Conservation (phyloP, 2,888 invertebrate genomes). For the Orgyia antiqua region DNA sequence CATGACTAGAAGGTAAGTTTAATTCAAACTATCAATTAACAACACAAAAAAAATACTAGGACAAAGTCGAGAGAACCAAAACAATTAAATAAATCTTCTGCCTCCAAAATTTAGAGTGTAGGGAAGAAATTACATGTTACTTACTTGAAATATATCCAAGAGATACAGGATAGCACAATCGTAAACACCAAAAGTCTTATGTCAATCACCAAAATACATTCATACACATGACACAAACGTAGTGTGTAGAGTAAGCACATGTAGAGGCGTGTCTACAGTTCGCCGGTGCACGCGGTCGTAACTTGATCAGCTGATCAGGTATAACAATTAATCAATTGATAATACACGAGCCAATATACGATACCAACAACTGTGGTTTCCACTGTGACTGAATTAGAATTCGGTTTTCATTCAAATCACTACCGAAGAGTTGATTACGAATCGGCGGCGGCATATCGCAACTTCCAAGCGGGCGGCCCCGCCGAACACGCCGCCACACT, state of each 20-base stretch:
- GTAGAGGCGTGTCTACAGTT: slow-evolving; percentile 48
- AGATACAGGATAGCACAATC: slow-evolving; percentile 35
- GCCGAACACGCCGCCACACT: slow-evolving; percentile 73
- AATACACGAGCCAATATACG: slow-evolving; percentile 10
- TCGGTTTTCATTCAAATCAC: slow-evolving; percentile 27
- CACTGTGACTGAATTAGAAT: slow-evolving; percentile 17
- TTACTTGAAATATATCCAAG: slow-evolving; percentile 41
- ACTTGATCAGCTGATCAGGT: slow-evolving; percentile 59
- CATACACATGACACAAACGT: slow-evolving; percentile 59
- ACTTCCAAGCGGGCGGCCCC: slow-evolving; percentile 56
- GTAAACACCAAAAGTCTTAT: slow-evolving; percentile 35
- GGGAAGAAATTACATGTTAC: no score
- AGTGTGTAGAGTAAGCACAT: slow-evolving; percentile 57
- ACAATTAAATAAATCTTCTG: no score
- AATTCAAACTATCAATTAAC: no score
- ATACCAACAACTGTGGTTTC: slow-evolving; percentile 11
- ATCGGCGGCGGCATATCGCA: slow-evolving; percentile 54
- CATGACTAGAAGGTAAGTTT: slow-evolving; percentile 30
- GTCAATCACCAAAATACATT: slow-evolving; percentile 58
- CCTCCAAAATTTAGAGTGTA: no score
- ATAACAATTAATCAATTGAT: slow-evolving; percentile 24
- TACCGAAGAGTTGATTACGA: slow-evolving; percentile 21
- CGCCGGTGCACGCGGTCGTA: slow-evolving; percentile 38
- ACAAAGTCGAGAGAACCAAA: no score
- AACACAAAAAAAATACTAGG: no score